These are phyloP conservation scores for Rafetus swinhoei DNA, from an alignment of 2,113 vertebrate species.

Conservation along the genomic window DNA sequence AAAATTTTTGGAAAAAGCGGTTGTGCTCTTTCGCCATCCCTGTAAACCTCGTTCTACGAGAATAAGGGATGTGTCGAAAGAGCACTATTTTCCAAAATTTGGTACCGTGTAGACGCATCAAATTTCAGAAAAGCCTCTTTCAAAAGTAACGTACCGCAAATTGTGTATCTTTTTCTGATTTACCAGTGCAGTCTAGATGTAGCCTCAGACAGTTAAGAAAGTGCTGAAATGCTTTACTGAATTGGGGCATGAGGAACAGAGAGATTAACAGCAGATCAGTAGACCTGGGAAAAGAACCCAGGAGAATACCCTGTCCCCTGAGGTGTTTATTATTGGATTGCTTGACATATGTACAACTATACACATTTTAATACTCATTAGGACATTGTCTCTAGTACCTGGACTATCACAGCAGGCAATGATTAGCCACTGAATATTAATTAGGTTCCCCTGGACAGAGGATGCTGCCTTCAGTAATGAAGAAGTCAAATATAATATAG, in stretches of 20 bases:
- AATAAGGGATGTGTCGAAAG: too few species aligned
- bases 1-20: too few species aligned
- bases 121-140: too few species aligned
- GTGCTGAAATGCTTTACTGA: neutral
- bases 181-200: too few species aligned
- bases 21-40: too few species aligned
- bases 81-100: too few species aligned
- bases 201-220: neutral
- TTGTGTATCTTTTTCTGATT: too few species aligned
- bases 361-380: neutral
- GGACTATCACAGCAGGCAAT: fast-evolving
- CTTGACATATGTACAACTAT: neutral
- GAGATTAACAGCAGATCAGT: neutral
- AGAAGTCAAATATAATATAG: fast-evolving
- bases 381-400: fast-evolving
- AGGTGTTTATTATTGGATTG: neutral
- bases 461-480: fast-evolving
- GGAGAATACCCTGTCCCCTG: neutral
- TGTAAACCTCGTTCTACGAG: too few species aligned
- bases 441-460: fast-evolving
- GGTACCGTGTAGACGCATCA: too few species aligned
- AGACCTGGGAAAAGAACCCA: neutral
- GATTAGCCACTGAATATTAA: fast-evolving
- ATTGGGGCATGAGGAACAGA: neutral
- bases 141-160: too few species aligned